These are phyloP conservation scores for Amphibalanus amphitrite DNA, from an alignment of 1,140 invertebrate species.

Conservation along the genomic window DNA sequence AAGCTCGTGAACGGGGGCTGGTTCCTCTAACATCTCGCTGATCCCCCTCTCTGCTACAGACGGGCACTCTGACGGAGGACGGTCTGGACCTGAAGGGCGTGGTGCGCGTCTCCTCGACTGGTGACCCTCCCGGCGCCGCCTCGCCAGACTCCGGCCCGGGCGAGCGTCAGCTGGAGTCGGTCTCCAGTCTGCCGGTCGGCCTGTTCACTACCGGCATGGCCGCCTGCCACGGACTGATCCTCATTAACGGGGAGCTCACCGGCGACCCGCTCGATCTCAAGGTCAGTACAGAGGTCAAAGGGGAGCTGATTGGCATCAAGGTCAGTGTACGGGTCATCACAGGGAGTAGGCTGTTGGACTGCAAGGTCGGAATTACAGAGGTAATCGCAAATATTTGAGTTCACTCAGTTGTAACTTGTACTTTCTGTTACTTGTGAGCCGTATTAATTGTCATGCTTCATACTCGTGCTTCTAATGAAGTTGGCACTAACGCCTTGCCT, in stretches of 20 bases:
- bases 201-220: conserved; percentile 40
- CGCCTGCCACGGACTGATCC: conserved; percentile 61
- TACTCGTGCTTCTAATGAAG: too few relatives aligned
- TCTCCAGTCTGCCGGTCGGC: conserved; percentile 4
- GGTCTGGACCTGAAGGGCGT: conserved; percentile 82
- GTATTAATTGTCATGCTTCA: too few relatives aligned
- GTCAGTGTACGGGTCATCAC: not conserved
- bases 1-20: too few relatives aligned
- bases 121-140: conserved; percentile 7
- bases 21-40: too few relatives aligned
- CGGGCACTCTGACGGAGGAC: conserved; percentile 86
- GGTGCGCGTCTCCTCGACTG: conserved; percentile 33
- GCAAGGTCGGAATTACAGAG: too few relatives aligned
- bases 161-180: not conserved
- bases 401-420: too few relatives aligned
- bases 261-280: conserved; percentile 63
- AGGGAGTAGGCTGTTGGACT: too few relatives aligned
- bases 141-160: not conserved
- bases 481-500: too few relatives aligned
- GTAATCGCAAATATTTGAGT: too few relatives aligned
- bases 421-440: too few relatives aligned
- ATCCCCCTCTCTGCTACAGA: conserved; percentile 32
- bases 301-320: not conserved
- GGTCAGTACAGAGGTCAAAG: conserved; percentile 29
- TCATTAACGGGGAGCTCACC: conserved; percentile 52